Conservation (phyloP, 2,888 invertebrate species). For the Orthosia incerta region DNA sequence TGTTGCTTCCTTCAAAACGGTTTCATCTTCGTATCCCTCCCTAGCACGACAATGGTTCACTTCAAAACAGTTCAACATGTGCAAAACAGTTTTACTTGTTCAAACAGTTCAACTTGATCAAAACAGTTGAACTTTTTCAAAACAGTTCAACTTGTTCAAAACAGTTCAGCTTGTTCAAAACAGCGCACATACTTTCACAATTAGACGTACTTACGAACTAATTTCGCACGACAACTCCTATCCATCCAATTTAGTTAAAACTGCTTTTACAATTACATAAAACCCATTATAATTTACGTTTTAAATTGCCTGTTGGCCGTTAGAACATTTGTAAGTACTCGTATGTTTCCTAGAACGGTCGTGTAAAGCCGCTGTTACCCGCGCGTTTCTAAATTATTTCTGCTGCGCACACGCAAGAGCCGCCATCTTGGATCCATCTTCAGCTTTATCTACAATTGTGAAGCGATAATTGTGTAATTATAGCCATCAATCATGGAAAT, state of each 20-base stretch:
- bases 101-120: too few species aligned
- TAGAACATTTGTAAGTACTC: constrained; percentile 41
- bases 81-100: too few species aligned
- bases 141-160: too few species aligned
- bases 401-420: constrained; percentile 38
- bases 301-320: constrained; percentile 58
- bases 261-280: constrained; percentile 53
- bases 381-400: constrained; percentile 60
- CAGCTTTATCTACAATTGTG: constrained; percentile 33
- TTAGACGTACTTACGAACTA: constrained; percentile 20
- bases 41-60: too few species aligned
- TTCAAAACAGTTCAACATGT: too few species aligned
- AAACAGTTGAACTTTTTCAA: too few species aligned
- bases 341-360: constrained; percentile 54
- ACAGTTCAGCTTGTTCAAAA: not conserved
- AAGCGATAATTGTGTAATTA: constrained; percentile 46
- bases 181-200: constrained; percentile 30
- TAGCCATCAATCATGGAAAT: constrained; percentile 2
- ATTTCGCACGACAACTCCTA: constrained; percentile 25
- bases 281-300: constrained; percentile 55
- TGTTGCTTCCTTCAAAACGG: constrained; percentile 1
- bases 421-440: constrained; percentile 35
- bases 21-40: too few species aligned
- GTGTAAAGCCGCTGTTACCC: constrained; percentile 39
- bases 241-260: constrained; percentile 31